Evolutionary conservation across 2,888 invertebrate species (phyloP), one percentile per base, ranked within the genome.

Genomic region (Graphium colonna): DNA sequence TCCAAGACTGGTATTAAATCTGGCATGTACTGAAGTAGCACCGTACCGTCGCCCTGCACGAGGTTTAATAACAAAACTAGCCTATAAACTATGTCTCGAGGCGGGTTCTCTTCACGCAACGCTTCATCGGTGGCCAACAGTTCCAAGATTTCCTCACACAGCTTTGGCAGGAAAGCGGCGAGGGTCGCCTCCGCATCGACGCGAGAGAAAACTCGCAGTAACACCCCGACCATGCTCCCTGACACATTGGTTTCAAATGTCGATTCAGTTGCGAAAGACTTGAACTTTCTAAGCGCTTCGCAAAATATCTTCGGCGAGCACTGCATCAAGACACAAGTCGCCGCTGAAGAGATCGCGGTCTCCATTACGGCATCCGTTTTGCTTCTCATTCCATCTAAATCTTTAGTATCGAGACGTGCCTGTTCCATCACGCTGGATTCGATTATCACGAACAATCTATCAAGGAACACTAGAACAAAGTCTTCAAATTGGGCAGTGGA

Each of bases 401-500:
- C 91, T 56, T 90, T 90, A 44, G 92, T 91, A 65, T 95, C 94
- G 63, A 93, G 80, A 36, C 94, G 83, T 0, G 93, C 92, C 53
- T 92, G 92, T 65, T 95, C 95, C 55, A 93, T 78, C 0, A 93
- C 91, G 63, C 93, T 93, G 1, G 93, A 94, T 63, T 95, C 95
- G 36, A 95, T 93, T 57, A 95, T 91, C 0, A 87, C 75, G 68
- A 95, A 94, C 56, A 95, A 87, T 68, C 94, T 92, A 68, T 97
- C 97, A 63, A 98, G 82, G 69, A 96, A 95, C 68, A 96, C 94
- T 1, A 96, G 79, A 1, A 97, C 93, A 70, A 98, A 97, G 73
- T 97, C 96, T 81, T 98, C 97, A 64, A 97, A 94, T 63, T 94
- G 94, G 0, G 96, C 95, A 0, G 97, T 96, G 0, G 95, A 94